Base-by-base conservation (phyloP, 2,888 invertebrate genomes). In the Alloscopus bannaensis region DNA sequence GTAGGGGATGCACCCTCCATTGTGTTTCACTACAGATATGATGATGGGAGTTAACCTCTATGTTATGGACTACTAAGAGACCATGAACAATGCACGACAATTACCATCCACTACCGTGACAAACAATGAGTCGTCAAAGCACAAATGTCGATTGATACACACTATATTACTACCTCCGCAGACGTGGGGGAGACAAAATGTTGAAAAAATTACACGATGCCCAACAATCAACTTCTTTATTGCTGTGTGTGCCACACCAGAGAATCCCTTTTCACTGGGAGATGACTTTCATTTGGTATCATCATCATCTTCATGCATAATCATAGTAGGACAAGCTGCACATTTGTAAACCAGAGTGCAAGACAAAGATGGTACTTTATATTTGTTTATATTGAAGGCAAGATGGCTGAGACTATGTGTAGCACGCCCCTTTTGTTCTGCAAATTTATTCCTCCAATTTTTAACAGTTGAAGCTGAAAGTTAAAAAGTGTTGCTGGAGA, bases 11-110 rank as follows among this genome's bases (percentile, higher is more conserved):
- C 55, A 45, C 70, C 70, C 42, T 70, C 29, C 60, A 70, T 59
- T 60, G 59, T 28, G 22, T 60, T 69, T 47, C 28, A 18, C 31
- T 31, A 3, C n/a, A 26, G 47, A 65, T 72, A 42, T 55, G 40
- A 42, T 55, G 40, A 29, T 64, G 64, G 72, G 72, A 72, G 72
- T 64, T 52, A 40, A 62, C 64, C 64, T 29, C 40, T 52, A 31
- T 71, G 62, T 64, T 72, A 64, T 72, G 72, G 72, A 64, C 52
- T 52, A 64, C 64, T 72, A 55, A 64, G 72, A 72, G 72, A 72
- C 52, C 72, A 42, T 72, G 64, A 72, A 71, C 62, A 64, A 72
- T 55, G 40, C 72, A 62, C 52, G 62, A 72, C 62, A 62, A 72
- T 64, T 72, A 64, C 55, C 26, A 29, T 31, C 47, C 29, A 71